These are phyloP conservation scores for Trachops cirrhosus DNA, from an alignment of 2,797 vertebrate genomes.

Conservation along the genomic window DNA sequence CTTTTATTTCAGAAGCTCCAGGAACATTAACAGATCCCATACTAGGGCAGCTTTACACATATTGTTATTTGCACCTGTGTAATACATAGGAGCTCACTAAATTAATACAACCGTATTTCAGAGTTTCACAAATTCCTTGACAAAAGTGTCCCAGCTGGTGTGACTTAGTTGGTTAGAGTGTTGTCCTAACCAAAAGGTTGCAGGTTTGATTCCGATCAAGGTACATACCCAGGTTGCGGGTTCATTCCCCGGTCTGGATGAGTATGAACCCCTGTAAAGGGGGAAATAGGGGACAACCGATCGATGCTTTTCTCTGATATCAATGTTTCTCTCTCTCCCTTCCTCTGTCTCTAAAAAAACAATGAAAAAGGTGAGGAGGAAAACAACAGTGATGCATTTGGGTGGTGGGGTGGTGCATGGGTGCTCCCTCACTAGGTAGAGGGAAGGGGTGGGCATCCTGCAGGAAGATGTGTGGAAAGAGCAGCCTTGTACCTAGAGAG, in stretches of 20 bases:
- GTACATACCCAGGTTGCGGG: background rate
- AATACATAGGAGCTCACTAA: background rate
- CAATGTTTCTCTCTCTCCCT: background rate
- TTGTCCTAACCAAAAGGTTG: background rate
- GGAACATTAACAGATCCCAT: background rate
- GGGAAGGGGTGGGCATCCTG: background rate
- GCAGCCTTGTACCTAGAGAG: background rate
- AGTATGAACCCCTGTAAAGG: no score
- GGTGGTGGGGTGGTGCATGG: background rate
- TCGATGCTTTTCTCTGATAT: background rate
- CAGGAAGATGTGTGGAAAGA: background rate
- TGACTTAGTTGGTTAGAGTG: background rate
- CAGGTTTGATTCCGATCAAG: background rate
- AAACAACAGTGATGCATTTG: background rate
- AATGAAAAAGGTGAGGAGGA: background rate
- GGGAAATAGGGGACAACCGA: background rate
- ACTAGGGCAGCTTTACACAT: background rate
- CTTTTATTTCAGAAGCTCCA: slow-evolving; percentile 27
- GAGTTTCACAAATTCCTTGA: background rate
- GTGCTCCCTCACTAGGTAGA: background rate
- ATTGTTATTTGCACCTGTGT: background rate
- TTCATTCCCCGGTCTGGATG: background rate
- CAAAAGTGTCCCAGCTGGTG: background rate
- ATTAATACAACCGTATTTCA: background rate
- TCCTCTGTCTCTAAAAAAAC: background rate